Conservation (phyloP, 2,888 invertebrate genomes). For the Eilema griseolum region DNA sequence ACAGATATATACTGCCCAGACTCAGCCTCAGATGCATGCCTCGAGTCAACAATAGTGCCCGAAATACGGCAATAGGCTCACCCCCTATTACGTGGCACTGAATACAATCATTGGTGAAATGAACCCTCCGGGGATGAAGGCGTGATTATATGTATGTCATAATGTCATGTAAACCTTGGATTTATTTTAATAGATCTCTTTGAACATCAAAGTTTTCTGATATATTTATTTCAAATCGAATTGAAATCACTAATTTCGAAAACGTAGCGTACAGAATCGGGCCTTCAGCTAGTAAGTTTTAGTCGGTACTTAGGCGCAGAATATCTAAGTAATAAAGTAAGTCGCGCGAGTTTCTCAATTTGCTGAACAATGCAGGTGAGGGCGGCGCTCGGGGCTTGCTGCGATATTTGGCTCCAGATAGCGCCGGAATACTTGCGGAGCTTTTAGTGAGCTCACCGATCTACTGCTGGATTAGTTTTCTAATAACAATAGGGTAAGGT, state of each 20-base stretch:
- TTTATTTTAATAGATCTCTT: too few relatives aligned
- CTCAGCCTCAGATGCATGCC: too few relatives aligned
- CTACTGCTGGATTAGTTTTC: constrained; percentile 16
- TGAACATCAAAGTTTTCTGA: too few relatives aligned
- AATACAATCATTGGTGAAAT: too few relatives aligned
- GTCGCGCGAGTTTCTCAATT: constrained; percentile 42
- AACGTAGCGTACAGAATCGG: not conserved
- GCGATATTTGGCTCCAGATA: constrained; percentile 28
- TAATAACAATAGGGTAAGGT: constrained; percentile 7
- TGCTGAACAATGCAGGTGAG: constrained; percentile 47
- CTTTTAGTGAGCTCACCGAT: constrained; percentile 11
- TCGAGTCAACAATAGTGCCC: too few relatives aligned
- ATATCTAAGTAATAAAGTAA: constrained; percentile 15
- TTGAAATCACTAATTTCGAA: not conserved
- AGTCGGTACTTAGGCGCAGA: constrained; percentile 16
- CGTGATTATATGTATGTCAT: too few relatives aligned
- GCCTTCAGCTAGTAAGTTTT: constrained; percentile 24
- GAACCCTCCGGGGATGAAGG: too few relatives aligned
- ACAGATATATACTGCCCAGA: too few relatives aligned
- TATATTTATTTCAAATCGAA: too few relatives aligned
- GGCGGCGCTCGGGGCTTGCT: constrained; percentile 43
- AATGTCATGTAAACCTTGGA: too few relatives aligned
- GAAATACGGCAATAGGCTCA: too few relatives aligned
- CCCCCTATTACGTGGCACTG: too few relatives aligned
- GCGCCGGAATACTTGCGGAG: constrained; percentile 18